phyloP scores from a whole-genome alignment of 2,797 vertebrate species.

The Artibeus lituratus region DNA sequence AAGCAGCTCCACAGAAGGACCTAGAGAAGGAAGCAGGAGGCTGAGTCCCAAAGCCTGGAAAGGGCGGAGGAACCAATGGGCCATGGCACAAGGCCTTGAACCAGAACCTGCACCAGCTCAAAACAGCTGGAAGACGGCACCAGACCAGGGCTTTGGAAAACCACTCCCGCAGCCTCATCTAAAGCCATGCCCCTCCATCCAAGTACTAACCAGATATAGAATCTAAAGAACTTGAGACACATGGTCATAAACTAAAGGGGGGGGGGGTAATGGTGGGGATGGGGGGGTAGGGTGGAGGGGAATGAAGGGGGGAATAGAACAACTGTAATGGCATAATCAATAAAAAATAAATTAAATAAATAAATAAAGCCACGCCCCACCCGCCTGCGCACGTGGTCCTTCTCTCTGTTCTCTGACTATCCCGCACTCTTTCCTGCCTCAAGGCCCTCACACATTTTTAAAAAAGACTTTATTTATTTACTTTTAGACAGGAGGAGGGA shows the following conservation, averaged over 20 bases:
- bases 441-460: background rate
- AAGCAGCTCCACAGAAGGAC: background rate
- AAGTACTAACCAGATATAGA: too few relatives aligned
- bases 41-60: background rate
- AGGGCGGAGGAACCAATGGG: background rate
- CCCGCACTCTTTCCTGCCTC: background rate
- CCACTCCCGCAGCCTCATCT: too few relatives aligned
- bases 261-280: too few relatives aligned
- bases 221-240: too few relatives aligned
- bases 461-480: too few relatives aligned
- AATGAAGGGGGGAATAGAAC: too few relatives aligned
- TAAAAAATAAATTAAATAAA: too few relatives aligned
- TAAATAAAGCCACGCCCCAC: fast-evolving
- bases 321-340: too few relatives aligned
- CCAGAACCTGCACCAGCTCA: background rate
- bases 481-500: too few relatives aligned
- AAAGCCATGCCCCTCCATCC: fast-evolving
- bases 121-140: fast-evolving
- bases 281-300: too few relatives aligned
- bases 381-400: background rate
- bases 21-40: background rate
- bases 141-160: background rate
- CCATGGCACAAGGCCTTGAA: fast-evolving
- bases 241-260: too few relatives aligned
- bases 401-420: background rate